These are phyloP conservation scores for Pseudoips prasinana DNA, from an alignment of 2,888 invertebrate genomes.

Conservation along the genomic window DNA sequence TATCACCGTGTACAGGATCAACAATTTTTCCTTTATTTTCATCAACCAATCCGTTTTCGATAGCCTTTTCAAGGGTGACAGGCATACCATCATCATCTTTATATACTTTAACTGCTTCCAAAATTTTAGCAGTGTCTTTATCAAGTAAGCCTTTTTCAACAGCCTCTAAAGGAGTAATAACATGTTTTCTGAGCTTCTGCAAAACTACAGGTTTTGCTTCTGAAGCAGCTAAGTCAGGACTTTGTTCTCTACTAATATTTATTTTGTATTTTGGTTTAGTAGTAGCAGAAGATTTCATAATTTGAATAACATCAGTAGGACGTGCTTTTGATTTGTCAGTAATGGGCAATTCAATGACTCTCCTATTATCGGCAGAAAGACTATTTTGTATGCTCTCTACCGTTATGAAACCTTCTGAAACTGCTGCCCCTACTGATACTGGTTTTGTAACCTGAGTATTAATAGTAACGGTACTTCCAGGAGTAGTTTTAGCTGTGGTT, in stretches of 20 bases:
- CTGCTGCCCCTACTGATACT: constrained; percentile 82
- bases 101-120: constrained; percentile 83
- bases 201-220: constrained; percentile 87
- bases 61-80: constrained; percentile 88
- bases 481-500: constrained; percentile 16
- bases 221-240: constrained; percentile 78
- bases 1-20: constrained; percentile 91
- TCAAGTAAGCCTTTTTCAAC: constrained; percentile 90
- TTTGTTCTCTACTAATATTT: constrained; percentile 83
- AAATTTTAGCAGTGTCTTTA: constrained; percentile 86
- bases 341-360: constrained; percentile 36
- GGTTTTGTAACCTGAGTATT: constrained; percentile 64
- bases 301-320: constrained; percentile 80
- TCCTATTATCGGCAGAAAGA: constrained; percentile 60
- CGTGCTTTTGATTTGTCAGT: constrained; percentile 38
- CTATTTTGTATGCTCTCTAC: constrained; percentile 76
- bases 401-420: constrained; percentile 79
- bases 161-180: constrained; percentile 89
- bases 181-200: constrained; percentile 90
- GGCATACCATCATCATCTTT: constrained; percentile 81
- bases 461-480: constrained; percentile 41
- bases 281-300: constrained; percentile 79
- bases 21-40: constrained; percentile 89
- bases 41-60: constrained; percentile 86
- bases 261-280: constrained; percentile 86